Conservation (phyloP, 2,113 vertebrate species). For the Engraulis encrasicolus region DNA sequence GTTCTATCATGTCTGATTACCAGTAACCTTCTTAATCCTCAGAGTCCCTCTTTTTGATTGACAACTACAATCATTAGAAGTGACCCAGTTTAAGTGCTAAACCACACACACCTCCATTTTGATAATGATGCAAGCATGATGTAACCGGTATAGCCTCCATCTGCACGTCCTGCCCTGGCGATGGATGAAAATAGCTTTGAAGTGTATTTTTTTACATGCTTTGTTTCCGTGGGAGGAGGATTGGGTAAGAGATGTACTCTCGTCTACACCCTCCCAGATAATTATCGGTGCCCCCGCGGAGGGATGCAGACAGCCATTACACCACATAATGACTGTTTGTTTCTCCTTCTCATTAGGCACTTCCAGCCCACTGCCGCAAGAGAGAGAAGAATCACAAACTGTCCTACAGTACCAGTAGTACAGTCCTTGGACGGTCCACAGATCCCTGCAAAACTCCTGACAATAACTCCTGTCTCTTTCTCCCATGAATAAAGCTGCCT, state of each 20-base stretch:
- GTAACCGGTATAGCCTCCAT: too few relatives aligned
- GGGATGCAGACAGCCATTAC: conserved; percentile 42
- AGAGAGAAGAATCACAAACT: conserved; percentile 31
- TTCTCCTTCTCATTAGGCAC: conserved; percentile 49
- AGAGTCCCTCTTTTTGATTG: neutral
- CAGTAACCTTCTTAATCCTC: too few relatives aligned
- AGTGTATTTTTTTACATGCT: conserved; percentile 25
- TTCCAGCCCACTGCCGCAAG: conserved; percentile 43
- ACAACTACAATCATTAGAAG: neutral
- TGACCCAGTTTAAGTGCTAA: neutral
- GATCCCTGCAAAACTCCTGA: neutral
- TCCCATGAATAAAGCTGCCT: conserved; percentile 34
- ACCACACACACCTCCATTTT: neutral
- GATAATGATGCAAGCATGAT: neutral
- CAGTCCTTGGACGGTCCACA: conserved; percentile 24
- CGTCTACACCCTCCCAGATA: conserved; percentile 27
- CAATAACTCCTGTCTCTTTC: too few relatives aligned
- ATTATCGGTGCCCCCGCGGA: conserved; percentile 34
- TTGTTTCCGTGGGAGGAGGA: conserved; percentile 50
- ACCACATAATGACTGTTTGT: conserved; percentile 44
- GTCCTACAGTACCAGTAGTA: too few relatives aligned
- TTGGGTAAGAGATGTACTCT: conserved; percentile 34
- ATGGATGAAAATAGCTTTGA: conserved; percentile 27
- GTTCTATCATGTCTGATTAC: too few relatives aligned
- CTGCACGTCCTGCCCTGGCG: too few relatives aligned